phyloP scores from a whole-genome alignment of 1,140 invertebrate species.

The Drosophila pachea region DNA sequence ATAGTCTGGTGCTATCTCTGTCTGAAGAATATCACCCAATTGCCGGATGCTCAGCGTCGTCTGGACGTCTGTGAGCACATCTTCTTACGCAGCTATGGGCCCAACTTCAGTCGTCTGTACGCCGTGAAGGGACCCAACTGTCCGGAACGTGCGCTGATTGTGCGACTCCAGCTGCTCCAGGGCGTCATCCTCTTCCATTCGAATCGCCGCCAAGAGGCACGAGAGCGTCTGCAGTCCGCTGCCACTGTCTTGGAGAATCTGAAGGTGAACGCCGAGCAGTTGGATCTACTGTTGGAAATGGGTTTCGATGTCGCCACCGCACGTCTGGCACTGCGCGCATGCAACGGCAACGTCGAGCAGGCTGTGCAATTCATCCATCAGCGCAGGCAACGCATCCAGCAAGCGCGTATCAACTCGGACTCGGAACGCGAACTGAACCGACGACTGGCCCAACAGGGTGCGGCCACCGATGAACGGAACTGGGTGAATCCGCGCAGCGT shows the following conservation, averaged over 20 bases:
- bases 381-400: constrained; percentile 79
- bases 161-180: constrained; percentile 88
- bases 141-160: constrained; percentile 85
- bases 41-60: constrained; percentile 86
- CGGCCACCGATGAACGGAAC: constrained; percentile 22
- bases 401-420: constrained; percentile 79
- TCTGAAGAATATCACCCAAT: constrained; percentile 83
- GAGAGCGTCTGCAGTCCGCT: constrained; percentile 81
- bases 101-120: constrained; percentile 84
- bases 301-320: constrained; percentile 83
- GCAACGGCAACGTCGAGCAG: constrained; percentile 81
- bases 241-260: constrained; percentile 82
- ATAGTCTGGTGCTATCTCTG: constrained; percentile 91
- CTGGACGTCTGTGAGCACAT: constrained; percentile 84
- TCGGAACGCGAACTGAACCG: constrained; percentile 79
- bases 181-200: constrained; percentile 87
- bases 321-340: constrained; percentile 83
- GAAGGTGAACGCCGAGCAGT: constrained; percentile 81
- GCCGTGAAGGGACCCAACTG: constrained; percentile 83
- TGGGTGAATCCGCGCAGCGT: constrained; percentile 78
- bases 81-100: constrained; percentile 85
- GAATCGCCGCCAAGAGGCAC: constrained; percentile 83
- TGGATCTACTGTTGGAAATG: constrained; percentile 81
- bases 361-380: constrained; percentile 84
- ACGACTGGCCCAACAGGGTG: constrained; percentile 60